These are phyloP conservation scores for Oscheius sp. DNA, from an alignment of 2,888 invertebrate genomes.

Conservation along the genomic window DNA sequence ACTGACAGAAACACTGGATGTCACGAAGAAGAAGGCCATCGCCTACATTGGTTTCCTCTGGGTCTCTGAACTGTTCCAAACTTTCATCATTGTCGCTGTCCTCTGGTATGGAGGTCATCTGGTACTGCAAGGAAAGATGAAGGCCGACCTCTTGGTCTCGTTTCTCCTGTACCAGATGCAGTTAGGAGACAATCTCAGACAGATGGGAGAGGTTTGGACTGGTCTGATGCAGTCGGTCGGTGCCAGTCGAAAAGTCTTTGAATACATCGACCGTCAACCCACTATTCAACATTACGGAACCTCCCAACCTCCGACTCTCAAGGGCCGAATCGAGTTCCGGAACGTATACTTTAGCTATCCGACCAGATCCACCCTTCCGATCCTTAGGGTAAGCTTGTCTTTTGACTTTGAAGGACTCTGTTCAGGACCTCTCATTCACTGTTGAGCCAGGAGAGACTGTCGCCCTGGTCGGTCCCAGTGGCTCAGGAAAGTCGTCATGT, in stretches of 20 bases:
- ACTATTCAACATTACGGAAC: slow-evolving; percentile 60
- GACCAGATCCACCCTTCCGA: slow-evolving; percentile 82
- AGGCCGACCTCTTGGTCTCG: slow-evolving; percentile 74
- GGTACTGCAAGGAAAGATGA: slow-evolving; percentile 69
- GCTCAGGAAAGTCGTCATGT: slow-evolving; percentile 76
- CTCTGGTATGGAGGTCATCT: slow-evolving; percentile 76
- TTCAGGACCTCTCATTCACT: slow-evolving; percentile 74
- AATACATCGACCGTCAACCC: slow-evolving; percentile 75
- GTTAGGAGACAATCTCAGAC: slow-evolving; percentile 73
- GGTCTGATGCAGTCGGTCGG: slow-evolving; percentile 76
- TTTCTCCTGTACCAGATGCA: slow-evolving; percentile 76
- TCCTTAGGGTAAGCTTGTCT: slow-evolving; percentile 78
- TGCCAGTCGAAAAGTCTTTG: slow-evolving; percentile 74
- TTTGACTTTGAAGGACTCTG: background rate
- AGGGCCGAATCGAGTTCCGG: slow-evolving; percentile 82
- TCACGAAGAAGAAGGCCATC: slow-evolving; percentile 68
- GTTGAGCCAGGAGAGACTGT: slow-evolving; percentile 76
- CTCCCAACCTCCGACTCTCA: slow-evolving; percentile 47
- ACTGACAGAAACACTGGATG: slow-evolving; percentile 64
- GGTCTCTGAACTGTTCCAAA: slow-evolving; percentile 71
- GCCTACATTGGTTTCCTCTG: slow-evolving; percentile 71
- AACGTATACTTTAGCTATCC: slow-evolving; percentile 87
- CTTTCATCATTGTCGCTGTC: slow-evolving; percentile 72
- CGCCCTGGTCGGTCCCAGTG: slow-evolving; percentile 75
- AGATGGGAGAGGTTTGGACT: slow-evolving; percentile 75